Base-by-base conservation (phyloP, 2,888 invertebrate species). In the Yponomeuta cagnagella region DNA sequence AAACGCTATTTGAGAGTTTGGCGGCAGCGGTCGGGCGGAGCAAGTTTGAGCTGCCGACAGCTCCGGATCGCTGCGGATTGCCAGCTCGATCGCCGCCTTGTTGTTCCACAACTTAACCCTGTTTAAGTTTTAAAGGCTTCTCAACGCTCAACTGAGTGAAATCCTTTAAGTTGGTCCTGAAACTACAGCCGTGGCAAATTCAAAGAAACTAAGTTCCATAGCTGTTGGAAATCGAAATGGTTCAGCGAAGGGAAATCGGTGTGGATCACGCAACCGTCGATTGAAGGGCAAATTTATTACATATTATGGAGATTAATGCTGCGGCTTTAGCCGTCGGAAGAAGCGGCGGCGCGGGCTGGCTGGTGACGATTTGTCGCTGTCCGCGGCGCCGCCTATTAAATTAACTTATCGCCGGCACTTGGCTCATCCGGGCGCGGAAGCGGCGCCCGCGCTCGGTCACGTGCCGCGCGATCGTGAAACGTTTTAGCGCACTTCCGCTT, bases 401-500 rank as follows among this genome's bases (percentile, higher is more conserved):
- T 78, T 78, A 78, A 76, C 75, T 76, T 77, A 77, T 75, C 70
- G 74, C 71, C 71, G 70, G 72, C 73, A 73, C 73, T 73, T 68
- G 70, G 72, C 66, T 65, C 68, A 58, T 72, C 70, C 52, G 52
- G 68, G 69, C 70, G 65, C 68, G 70, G 63, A 71, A 64, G 71
- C 71, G 68, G 68, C 70, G 68, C 52, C 72, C 67, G 52, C 31
- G 68, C 74, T 76, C 73, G 77, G 84, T 88, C 88, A 89, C 90
- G 88, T 83, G 84, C 86, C 75, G 76, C 70, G 79, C 82, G 80
- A 86, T 84, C 84, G 83, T 80, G 78, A 86, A 89, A 88, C 82
- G 85, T 88, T 88, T 88, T 87, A 87, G 80, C 82, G 82, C 78
- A 81, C 83, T 89, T 89, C 88, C 87, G 84, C 80, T 85, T 82